Evolutionary conservation across 2,888 invertebrate genomes (phyloP), one percentile per base, ranked within the genome.

Genomic region (Esperia sulphurella): DNA sequence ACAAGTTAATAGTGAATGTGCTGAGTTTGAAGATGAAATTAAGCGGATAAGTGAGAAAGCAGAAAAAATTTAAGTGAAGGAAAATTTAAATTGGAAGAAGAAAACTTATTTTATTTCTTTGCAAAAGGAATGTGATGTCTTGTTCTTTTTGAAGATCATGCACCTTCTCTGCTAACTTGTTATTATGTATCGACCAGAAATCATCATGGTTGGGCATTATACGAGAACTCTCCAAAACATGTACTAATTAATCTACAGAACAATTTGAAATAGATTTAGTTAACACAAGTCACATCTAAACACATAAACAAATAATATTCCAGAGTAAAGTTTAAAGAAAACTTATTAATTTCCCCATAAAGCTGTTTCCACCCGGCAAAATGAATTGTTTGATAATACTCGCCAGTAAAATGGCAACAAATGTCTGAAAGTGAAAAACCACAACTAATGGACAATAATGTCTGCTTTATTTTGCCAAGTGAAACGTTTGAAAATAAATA

Each of bases 221-320:
- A 66, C 63, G 65, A 63, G 59, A 58, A 63, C 53, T 59, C 65
- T 62, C 61, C 64, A 71, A 66, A 79, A 86, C 82, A 84, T 68
- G 58, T 74, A 85, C 84, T 83, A 85, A 74, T 58, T 65, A 63
- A 69, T 79, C 87, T 88, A 88, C 86, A 69, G 65, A 79, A 82
- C 73, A 68, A 79, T 68, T 76, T 75, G 48, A 79, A 74, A 76
- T 63, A 71, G 65, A 68, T 67, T 68, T 73, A 71, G 77, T 83
- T 79, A 83, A 83, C 86, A 88, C 86, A 81, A 77, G 21, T 80
- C 83, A 88, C 88, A 69, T 83, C 84, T 86, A 88, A 81, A 80
- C 82, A 79, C 82, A 79, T 65, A 75, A 68, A 74, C 71, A 62
- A 54, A 42, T 62, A 51, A 21, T 52, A 49, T 48, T 29, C 12